Evolutionary conservation across 2,797 vertebrate genomes (phyloP).

Genomic region (Anguilla pacifica): DNA sequence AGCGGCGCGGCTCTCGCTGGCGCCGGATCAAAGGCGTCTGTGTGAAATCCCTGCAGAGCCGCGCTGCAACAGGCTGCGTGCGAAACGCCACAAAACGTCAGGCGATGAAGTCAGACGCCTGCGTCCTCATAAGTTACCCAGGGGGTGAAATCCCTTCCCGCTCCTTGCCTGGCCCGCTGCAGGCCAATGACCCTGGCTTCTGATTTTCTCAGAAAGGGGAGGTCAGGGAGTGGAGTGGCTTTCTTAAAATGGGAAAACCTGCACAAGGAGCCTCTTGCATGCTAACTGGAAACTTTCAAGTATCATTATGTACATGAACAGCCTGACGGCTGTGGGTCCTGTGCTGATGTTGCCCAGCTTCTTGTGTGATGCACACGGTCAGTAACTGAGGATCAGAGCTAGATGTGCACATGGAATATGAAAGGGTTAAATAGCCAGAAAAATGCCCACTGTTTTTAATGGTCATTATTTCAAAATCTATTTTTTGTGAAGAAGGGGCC

Average conservation of each 20-base stretch:
- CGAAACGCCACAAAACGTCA: not conserved
- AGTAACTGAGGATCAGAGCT: not conserved
- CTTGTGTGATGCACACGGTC: not conserved
- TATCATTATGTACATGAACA: not conserved
- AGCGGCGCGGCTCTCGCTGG: slow-evolving; percentile 21
- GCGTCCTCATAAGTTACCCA: not conserved
- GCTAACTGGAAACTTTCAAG: not conserved
- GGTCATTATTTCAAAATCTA: not conserved
- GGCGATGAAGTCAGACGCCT: not conserved
- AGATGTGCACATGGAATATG: not conserved
- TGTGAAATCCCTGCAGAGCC: not conserved
- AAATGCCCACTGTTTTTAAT: not conserved
- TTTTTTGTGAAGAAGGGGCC: not conserved
- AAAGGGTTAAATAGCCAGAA: not conserved
- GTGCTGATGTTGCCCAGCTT: too few species aligned
- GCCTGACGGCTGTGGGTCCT: not conserved
- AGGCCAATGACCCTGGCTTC: not conserved
- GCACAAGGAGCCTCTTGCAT: not conserved
- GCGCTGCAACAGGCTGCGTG: not conserved
- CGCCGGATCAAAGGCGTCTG: slow-evolving; percentile 4
- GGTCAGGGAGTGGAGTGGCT: not conserved
- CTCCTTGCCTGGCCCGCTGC: not conserved
- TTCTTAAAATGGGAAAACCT: not conserved
- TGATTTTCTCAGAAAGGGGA: not conserved
- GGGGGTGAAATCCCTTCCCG: not conserved